phyloP scores from a whole-genome alignment of 2,888 invertebrate genomes.

The Phalera bucephala region DNA sequence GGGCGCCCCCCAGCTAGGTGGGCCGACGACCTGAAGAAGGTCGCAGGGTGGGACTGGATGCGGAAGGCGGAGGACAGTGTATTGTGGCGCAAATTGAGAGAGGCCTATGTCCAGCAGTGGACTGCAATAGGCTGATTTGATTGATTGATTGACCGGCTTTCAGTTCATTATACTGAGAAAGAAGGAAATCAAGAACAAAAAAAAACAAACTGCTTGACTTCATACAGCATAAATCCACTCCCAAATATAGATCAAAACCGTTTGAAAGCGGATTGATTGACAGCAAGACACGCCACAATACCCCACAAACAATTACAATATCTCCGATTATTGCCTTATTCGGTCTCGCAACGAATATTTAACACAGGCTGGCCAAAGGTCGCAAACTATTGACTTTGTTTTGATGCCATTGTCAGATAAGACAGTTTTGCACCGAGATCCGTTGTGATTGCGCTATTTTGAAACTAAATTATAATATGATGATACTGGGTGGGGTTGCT shows the following conservation, averaged over 20 bases:
- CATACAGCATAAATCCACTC: slow-evolving; percentile 41
- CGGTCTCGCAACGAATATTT: slow-evolving; percentile 62
- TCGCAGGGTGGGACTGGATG: too few relatives aligned
- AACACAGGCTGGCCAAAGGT: slow-evolving; percentile 54
- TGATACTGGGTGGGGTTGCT: slow-evolving; percentile 2
- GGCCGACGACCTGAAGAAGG: too few relatives aligned
- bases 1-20: too few relatives aligned
- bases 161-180: too few relatives aligned
- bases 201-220: too few relatives aligned
- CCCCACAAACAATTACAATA: slow-evolving; percentile 69
- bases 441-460: slow-evolving; percentile 48
- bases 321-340: slow-evolving; percentile 65
- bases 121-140: too few relatives aligned
- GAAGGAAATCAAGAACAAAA: too few relatives aligned
- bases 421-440: slow-evolving; percentile 38
- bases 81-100: too few relatives aligned
- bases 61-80: too few relatives aligned
- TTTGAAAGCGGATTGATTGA: slow-evolving; percentile 75
- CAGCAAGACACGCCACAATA: slow-evolving; percentile 66
- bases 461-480: slow-evolving; percentile 19
- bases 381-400: slow-evolving; percentile 72
- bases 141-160: too few relatives aligned
- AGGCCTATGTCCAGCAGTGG: too few relatives aligned
- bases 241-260: slow-evolving; percentile 63
- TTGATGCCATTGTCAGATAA: slow-evolving; percentile 75